Evolutionary conservation across 2,797 vertebrate genomes (phyloP).

Genomic region (Acestrorhynchus altus): DNA sequence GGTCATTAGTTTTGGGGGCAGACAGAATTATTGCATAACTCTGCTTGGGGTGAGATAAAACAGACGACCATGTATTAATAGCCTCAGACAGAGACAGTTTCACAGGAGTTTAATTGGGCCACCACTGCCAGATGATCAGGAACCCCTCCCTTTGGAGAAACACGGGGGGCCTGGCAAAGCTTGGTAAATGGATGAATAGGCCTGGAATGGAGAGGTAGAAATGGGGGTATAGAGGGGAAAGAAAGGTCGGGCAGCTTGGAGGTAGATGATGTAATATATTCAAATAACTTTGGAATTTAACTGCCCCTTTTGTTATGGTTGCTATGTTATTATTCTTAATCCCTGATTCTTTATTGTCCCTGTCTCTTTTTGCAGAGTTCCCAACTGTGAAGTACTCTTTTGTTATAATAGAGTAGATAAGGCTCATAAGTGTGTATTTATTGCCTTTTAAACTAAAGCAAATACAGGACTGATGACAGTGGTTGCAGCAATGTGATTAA

Average conservation of each 20-base stretch:
- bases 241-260: neutral
- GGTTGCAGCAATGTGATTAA: neutral
- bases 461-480: neutral
- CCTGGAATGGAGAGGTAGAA: neutral
- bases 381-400: neutral
- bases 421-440: neutral
- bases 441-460: neutral
- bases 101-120: constrained; percentile 33
- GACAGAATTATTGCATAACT: constrained; percentile 30
- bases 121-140: constrained; percentile 31
- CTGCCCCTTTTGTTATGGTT: constrained; percentile 15
- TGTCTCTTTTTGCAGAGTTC: neutral
- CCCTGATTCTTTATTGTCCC: neutral
- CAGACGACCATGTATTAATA: constrained; percentile 48
- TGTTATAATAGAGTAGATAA: neutral
- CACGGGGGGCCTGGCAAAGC: neutral
- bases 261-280: neutral
- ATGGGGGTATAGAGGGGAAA: neutral
- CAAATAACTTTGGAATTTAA: neutral
- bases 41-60: constrained; percentile 1
- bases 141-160: constrained; percentile 6
- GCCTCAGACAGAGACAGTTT: constrained; percentile 26
- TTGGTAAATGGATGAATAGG: neutral
- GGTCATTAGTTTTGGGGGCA: constrained; percentile 22
- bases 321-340: neutral